Evolutionary conservation across 2,888 invertebrate genomes (phyloP), one percentile per base, ranked within the genome.

Genomic region (Hyalella azteca): DNA sequence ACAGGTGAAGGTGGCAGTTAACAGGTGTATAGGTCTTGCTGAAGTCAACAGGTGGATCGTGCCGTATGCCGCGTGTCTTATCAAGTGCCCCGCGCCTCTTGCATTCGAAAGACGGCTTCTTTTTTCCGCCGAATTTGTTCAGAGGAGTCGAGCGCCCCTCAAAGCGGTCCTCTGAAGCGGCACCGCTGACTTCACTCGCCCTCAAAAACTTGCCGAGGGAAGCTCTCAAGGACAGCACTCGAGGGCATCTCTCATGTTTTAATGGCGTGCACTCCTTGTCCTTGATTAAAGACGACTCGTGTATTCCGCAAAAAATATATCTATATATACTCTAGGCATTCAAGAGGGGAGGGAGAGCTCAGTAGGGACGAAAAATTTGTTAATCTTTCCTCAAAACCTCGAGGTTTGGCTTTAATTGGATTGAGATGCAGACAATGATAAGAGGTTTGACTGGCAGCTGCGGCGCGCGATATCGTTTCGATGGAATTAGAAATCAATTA

Each of bases 21-120:
- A 66, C 66, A 66, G 66, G 36, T 45, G 45, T 45, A 15, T 66
- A 32, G 36, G 66, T 32, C 36, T n/a, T 36, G 36, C 66, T n/a
- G n/a, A 32, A 2, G 66, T 66, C 66, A 66, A 66, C 66, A 66
- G 66, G 66, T 66, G 66, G 32, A 5, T 32, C 66, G 54, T 54
- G 54, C 54, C 54, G 54, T 54, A 26, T 54, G 54, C 54, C 22
- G 26, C 54, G 22, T 54, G 26, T 54, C 54, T 54, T 54, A 54
- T 54, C 54, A 54, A 22, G 26, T 29, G 26, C 54, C 5, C 54
- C 54, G 26, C 54, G 22, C 54, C 54, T 26, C 54, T 54, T 54
- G 54, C 54, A 26, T 54, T 54, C 29, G 54, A 54, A 54, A 54
- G 54, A n/a, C n/a, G n/a, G 54, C 3, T 29, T 29, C 54, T 22